Conservation (phyloP, 2,888 invertebrate species). For the Pachydiplax longipennis region DNA sequence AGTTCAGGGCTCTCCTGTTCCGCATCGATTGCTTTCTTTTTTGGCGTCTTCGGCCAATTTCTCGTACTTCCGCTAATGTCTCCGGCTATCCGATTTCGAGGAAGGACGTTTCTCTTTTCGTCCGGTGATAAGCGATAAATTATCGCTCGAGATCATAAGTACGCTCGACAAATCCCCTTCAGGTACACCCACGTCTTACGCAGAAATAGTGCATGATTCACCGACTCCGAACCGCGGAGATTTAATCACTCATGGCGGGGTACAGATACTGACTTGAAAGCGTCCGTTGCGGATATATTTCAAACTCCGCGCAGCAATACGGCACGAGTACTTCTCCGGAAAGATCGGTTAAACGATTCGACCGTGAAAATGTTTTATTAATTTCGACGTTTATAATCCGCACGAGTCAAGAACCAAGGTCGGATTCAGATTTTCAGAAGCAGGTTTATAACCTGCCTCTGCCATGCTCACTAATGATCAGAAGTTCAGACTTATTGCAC, state of each 20-base stretch:
- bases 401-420: no score
- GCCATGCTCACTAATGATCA: no score
- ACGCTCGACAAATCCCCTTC: background rate
- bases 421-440: no score
- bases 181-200: background rate
- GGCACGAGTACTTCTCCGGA: background rate
- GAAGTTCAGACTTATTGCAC: no score
- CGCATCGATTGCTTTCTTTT: no score
- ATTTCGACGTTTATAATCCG: background rate
- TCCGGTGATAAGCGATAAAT: background rate
- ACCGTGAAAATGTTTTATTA: background rate
- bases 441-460: no score
- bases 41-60: no score
- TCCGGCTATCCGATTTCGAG: no score
- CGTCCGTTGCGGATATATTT: background rate
- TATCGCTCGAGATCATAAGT: background rate
- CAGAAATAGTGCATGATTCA: background rate
- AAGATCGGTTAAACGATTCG: background rate
- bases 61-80: no score
- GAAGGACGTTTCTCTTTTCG: background rate
- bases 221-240: background rate
- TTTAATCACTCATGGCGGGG: background rate
- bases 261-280: background rate
- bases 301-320: conserved; percentile 8
- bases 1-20: background rate